Evolutionary conservation across 2,888 invertebrate genomes (phyloP), one percentile per base, ranked within the genome.

Genomic region (Melieria picta): DNA sequence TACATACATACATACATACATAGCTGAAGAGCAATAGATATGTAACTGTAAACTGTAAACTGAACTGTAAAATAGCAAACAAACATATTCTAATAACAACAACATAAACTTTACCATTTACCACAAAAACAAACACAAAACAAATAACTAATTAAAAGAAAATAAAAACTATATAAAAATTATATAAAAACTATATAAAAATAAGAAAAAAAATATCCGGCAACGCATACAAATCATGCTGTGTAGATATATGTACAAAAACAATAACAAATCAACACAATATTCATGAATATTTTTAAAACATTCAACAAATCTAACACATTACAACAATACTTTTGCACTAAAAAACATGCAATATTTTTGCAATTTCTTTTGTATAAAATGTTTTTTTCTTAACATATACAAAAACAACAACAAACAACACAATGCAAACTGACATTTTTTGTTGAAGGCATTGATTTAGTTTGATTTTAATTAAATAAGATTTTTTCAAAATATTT

Each of bases 201-300:
- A 16, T 57, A 67, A 71, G 65, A 58, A 64, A 66, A 61, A 60
- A 9, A 30, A 30, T 30, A 30, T 30, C 30, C 30, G 30, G 11
- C 7, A 43, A 13, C 45, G 46, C 13, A 61, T 43, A 42, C 47
- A 42, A 58, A 43, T 43, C 70, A 65, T 56, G 57, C 50, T 47
- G 56, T 30, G 30, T 57, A 64, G n/a, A 65, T 57, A 69, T 10
- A 60, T 58, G 48, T 13, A 66, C 55, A 56, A 10, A 63, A 46
- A 16, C 30, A 65, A n/a, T 46, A 65, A 55, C 45, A 47, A 50
- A 48, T 43, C 13, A 30, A 30, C 30, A 30, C 30, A 30, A 30
- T 30, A 30, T 30, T 30, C 30, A 30, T 30, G 30, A 30, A 30
- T 30, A 30, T 30, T 30, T 30, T 30, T 30, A 30, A 30, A 30